phyloP scores from a whole-genome alignment of 2,888 invertebrate species.

The Serripes groenlandicus region DNA sequence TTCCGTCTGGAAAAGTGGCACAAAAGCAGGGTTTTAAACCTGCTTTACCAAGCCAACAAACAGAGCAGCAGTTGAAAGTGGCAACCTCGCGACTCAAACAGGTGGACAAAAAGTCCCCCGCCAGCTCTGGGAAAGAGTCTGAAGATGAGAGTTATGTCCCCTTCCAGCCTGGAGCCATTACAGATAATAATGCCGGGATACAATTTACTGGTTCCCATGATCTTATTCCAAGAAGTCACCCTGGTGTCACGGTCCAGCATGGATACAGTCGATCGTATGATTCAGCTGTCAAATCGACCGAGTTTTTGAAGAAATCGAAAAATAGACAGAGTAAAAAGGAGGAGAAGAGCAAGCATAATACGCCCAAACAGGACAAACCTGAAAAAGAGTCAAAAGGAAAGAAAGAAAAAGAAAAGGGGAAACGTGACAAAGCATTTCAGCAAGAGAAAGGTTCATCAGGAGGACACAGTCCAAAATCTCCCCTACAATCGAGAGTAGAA shows the following conservation, averaged over 20 bases:
- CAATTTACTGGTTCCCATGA: conserved; percentile 37
- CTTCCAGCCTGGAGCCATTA: conserved; percentile 59
- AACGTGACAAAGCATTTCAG: no score
- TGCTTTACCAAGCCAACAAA: conserved; percentile 10
- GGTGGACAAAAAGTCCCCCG: conserved; percentile 61
- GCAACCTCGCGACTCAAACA: conserved; percentile 25
- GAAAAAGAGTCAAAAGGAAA: conserved; percentile 22
- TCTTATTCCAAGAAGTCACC: conserved; percentile 19
- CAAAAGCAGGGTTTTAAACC: conserved; percentile 62
- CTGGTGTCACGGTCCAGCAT: conserved; percentile 52
- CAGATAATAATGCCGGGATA: not conserved
- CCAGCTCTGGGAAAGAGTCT: conserved; percentile 72
- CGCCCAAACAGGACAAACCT: conserved; percentile 16
- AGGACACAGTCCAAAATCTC: no score
- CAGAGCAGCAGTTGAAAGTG: conserved; percentile 59
- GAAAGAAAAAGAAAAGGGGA: not conserved
- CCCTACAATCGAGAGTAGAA: conserved; percentile 29
- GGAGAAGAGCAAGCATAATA: conserved; percentile 22
- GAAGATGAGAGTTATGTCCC: conserved; percentile 75
- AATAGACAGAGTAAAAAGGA: conserved; percentile 23
- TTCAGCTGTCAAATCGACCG: conserved; percentile 42
- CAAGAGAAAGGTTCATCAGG: no score
- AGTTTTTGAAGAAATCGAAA: conserved; percentile 8
- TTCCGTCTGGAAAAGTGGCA: conserved; percentile 68
- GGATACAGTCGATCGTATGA: conserved; percentile 61